Base-by-base conservation (phyloP, 2,797 vertebrate species). In the Pangasius larnaudii region DNA sequence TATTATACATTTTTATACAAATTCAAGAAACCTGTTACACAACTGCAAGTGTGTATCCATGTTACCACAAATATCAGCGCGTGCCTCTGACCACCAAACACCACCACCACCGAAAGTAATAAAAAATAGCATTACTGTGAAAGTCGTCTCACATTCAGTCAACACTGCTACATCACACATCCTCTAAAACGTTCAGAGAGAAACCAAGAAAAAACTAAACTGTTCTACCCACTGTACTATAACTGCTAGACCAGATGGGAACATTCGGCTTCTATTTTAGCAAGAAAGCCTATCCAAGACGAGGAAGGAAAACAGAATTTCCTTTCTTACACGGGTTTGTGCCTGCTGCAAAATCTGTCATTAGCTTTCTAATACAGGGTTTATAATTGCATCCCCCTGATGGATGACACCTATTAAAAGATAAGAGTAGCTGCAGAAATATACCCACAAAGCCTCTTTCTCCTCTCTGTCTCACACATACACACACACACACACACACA, bases 371-470 rank as follows among this genome's bases (percentile, higher is more conserved):
- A 80, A 85, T 19, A 84, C 33, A 63, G 51, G 53, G 74, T 85
- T 53, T 87, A 74, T 86, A 77, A 80, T 87, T 88, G 88, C 49
- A 59, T 88, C 71, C 84, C 42, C 30, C 72, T 85, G 84, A 90
- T 90, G 69, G 79, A 86, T 88, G 86, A 78, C 87, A 87, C 78
- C 79, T 81, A 85, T 88, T 88, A 88, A 88, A 88, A 88, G 83
- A 88, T 81, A 85, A 88, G 79, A 61, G 82, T 86, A 86, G 85
- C 56, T 84, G 83, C 82, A 85, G 71, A 83, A 72, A 88, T 87
- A 86, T 79, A 86, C 58, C 65, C 85, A 42, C 36, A 79, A 79
- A 85, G 65, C 22, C 18, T 27, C 78, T 69, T 42, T 67, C 79
- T 58, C 86, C 65, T 53, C 16, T 67, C 33, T 67, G 61, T 81